Conservation (phyloP, 2,113 vertebrate genomes). For the Labrus mixtus region DNA sequence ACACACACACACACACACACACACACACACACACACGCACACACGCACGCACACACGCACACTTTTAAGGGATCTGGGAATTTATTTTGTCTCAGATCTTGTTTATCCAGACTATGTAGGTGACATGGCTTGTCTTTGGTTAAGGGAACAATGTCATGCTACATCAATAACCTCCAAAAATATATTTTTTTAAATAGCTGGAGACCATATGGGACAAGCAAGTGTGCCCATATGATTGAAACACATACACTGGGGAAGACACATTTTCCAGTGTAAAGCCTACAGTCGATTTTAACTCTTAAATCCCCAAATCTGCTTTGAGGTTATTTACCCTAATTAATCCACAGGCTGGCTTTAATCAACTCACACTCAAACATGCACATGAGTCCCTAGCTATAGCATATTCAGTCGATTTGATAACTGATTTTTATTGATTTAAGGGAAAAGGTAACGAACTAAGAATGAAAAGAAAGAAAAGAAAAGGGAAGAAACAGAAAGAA, state of each 20-base stretch:
- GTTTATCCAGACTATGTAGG: background rate
- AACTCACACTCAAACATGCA: constrained; percentile 27
- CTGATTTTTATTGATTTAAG: constrained; percentile 12
- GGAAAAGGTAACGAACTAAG: background rate
- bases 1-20: no score
- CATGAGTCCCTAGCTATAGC: background rate
- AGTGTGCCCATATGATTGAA: background rate
- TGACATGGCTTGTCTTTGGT: background rate
- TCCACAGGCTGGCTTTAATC: constrained; percentile 68
- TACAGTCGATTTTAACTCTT: constrained; percentile 59
- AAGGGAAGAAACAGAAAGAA: background rate
- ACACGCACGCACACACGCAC: no score
- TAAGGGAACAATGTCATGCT: background rate
- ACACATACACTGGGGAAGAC: constrained; percentile 17
- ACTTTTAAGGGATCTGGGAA: background rate
- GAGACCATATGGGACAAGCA: background rate
- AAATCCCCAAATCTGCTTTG: constrained; percentile 77
- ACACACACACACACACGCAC: no score
- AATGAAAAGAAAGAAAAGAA: background rate
- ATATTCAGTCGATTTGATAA: no score
- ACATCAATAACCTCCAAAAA: constrained; percentile 12
- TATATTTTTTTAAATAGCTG: constrained; percentile 3
- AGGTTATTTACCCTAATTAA: constrained; percentile 78
- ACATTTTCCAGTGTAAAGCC: constrained; percentile 41
- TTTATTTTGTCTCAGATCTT: background rate